phyloP scores from a whole-genome alignment of 1,140 invertebrate genomes.

The Elysia chlorotica region DNA sequence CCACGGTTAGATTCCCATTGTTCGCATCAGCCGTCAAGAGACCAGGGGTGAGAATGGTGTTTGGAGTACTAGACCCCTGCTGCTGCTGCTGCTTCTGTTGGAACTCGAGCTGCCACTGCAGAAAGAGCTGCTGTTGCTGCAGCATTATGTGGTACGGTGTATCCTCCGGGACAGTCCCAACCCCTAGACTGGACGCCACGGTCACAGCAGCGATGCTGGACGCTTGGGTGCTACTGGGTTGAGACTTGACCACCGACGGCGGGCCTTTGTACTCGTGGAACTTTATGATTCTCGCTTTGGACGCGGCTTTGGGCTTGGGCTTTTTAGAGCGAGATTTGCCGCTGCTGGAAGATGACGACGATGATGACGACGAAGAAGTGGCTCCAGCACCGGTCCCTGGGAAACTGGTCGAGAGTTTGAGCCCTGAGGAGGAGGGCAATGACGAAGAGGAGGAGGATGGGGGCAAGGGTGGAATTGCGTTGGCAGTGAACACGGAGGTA shows the following conservation, averaged over 20 bases:
- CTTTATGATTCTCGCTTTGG: conserved; percentile 85
- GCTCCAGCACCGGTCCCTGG: conserved; percentile 4
- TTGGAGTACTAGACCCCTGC: too few species aligned
- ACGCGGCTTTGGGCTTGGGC: conserved; percentile 78
- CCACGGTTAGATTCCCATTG: not conserved
- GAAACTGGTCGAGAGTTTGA: not conserved
- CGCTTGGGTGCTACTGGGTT: too few species aligned
- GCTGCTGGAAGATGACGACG: conserved; percentile 26
- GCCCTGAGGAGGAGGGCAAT: not conserved
- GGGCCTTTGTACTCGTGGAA: conserved; percentile 99
- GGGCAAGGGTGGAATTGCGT: not conserved
- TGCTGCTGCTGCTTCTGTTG: conserved; percentile 69
- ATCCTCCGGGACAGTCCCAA: conserved; percentile 64
- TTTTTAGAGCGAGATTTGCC: conserved; percentile 73
- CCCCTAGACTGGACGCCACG: conserved; percentile 19
- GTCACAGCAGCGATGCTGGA: conserved; percentile 22
- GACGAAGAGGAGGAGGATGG: not conserved
- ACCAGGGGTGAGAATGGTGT: not conserved
- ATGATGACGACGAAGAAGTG: not conserved
- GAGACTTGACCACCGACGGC: conserved; percentile 81
- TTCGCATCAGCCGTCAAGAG: conserved; percentile 14
- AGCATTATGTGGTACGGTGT: conserved; percentile 90
- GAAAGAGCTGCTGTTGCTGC: conserved; percentile 89
- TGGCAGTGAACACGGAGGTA: not conserved
- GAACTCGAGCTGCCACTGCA: conserved; percentile 85